Evolutionary conservation across 2,113 vertebrate genomes (phyloP).

Genomic region (Entomyzon cyanotis): DNA sequence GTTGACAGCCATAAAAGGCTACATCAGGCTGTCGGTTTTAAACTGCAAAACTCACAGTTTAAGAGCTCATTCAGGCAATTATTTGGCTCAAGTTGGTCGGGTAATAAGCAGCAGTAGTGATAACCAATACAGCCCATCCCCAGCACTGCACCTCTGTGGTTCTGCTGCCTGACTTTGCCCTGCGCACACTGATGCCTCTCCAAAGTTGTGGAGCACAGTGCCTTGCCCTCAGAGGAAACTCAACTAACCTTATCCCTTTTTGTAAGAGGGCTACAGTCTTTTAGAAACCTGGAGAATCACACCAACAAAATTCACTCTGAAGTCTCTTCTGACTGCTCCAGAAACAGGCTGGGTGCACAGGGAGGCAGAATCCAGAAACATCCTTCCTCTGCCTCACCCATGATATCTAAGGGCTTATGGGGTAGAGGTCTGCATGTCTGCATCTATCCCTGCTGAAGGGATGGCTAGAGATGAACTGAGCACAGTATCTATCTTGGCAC

Average conservation of each 20-base stretch:
- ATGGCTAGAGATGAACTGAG: neutral
- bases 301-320: neutral
- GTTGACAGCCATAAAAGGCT: neutral
- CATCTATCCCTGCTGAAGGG: neutral
- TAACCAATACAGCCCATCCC: neutral
- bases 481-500: neutral
- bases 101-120: neutral
- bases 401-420: rapidly evolving
- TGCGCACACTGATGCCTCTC: neutral
- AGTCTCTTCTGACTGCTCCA: neutral
- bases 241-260: neutral
- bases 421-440: neutral
- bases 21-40: neutral
- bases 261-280: neutral
- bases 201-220: neutral
- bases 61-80: neutral
- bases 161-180: neutral
- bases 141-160: neutral
- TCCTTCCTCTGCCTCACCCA: neutral
- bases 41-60: neutral
- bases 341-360: neutral
- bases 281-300: neutral
- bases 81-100: neutral
- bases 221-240: neutral
- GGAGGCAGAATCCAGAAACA: neutral